Evolutionary conservation across 2,888 invertebrate genomes (phyloP).

Genomic region (Cotesia congregata): DNA sequence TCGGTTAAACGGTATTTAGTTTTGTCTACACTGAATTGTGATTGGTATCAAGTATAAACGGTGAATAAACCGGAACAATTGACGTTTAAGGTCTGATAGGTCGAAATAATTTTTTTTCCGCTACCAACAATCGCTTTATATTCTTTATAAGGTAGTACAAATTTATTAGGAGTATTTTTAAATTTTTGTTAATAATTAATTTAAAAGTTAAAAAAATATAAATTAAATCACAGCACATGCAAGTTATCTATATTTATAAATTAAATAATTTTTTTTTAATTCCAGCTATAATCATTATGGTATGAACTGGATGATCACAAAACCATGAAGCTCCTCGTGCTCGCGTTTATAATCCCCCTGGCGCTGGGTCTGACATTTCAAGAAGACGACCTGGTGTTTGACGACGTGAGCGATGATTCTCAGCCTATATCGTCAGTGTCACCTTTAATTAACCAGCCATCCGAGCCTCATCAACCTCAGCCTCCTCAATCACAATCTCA

Average conservation of each 20-base stretch:
- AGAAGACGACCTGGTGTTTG: conserved; percentile 68
- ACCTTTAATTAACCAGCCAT: background rate
- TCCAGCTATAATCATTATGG: conserved; percentile 61
- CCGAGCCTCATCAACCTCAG: conserved; percentile 14
- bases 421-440: background rate
- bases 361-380: conserved; percentile 56
- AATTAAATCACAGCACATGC: background rate
- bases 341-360: conserved; percentile 55
- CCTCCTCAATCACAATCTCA: conserved; percentile 32
- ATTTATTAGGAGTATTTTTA: no score
- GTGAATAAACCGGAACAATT: background rate
- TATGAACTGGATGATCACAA: conserved; percentile 53
- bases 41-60: background rate
- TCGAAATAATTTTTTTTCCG: background rate
- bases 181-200: no score
- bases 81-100: background rate
- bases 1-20: background rate
- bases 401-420: conserved; percentile 63
- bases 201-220: no score
- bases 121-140: no score
- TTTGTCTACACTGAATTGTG: background rate
- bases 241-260: background rate
- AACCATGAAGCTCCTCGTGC: conserved; percentile 59
- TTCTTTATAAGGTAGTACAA: no score
- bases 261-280: conserved; percentile 33